Conservation (phyloP, 2,797 vertebrate genomes). For the Ctenopoma multispine region DNA sequence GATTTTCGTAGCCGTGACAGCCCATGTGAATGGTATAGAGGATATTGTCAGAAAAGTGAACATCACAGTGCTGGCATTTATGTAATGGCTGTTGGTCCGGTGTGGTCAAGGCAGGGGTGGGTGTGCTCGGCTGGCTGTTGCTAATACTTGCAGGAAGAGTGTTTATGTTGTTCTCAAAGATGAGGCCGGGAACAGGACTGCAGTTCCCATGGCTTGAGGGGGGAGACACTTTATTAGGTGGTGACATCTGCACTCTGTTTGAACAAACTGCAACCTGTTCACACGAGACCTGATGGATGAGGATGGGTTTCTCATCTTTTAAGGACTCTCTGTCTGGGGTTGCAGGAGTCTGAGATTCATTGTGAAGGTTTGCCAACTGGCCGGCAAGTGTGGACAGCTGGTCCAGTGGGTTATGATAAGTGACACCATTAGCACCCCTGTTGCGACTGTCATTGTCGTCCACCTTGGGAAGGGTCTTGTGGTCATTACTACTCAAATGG, state of each 20-base stretch:
- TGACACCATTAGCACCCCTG: slow-evolving; percentile 85
- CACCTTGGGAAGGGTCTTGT: slow-evolving; percentile 80
- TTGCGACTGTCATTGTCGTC: slow-evolving; percentile 70
- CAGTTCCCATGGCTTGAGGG: slow-evolving; percentile 84
- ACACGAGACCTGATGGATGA: slow-evolving; percentile 88
- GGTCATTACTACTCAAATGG: slow-evolving; percentile 67
- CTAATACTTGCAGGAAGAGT: slow-evolving; percentile 88
- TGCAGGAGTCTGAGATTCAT: slow-evolving; percentile 84
- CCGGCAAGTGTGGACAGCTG: slow-evolving; percentile 94
- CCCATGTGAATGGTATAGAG: slow-evolving; percentile 99
- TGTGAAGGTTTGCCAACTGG: slow-evolving; percentile 90
- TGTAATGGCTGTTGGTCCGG: slow-evolving; percentile 90
- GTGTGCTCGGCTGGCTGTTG: slow-evolving; percentile 92
- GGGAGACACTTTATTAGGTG: slow-evolving; percentile 86
- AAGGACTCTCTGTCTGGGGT: slow-evolving; percentile 89
- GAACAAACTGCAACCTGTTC: slow-evolving; percentile 81
- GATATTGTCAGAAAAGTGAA: slow-evolving; percentile 96
- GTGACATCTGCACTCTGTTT: slow-evolving; percentile 84
- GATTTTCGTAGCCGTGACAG: slow-evolving; percentile 95
- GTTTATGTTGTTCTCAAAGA: slow-evolving; percentile 83
- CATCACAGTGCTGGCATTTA: slow-evolving; percentile 96
- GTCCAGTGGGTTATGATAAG: slow-evolving; percentile 92
- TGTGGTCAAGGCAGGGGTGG: slow-evolving; percentile 71
- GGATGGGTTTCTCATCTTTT: slow-evolving; percentile 93
- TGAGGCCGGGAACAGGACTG: slow-evolving; percentile 87